Percentiles rank a stretch among this genome's conserved stretches.
Conservation (phyloP, 1,140 invertebrate genomes). For the Penaeus vannamei region DNA sequence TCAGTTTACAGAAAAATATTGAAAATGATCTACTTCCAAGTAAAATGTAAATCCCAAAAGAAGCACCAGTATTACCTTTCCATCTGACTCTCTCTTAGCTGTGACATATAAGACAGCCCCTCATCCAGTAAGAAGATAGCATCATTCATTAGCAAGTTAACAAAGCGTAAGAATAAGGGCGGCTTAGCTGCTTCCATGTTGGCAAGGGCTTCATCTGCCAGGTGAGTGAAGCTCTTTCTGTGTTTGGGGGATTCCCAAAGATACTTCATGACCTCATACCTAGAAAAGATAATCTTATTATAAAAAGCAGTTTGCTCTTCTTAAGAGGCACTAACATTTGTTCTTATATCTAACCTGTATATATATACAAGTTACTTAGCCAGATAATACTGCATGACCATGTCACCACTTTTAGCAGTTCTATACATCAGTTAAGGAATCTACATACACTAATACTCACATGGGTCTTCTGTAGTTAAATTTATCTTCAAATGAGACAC, state of each 20-base stretch:
- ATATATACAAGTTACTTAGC: not conserved
- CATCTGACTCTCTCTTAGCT: constrained; percentile 82
- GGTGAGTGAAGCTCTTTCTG: constrained; percentile 72
- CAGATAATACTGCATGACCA: not conserved
- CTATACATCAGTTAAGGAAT: not conserved
- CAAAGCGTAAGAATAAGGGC: constrained; percentile 92
- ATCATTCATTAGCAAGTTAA: constrained; percentile 96
- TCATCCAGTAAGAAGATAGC: constrained; percentile 95
- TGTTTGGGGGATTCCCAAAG: constrained; percentile 89
- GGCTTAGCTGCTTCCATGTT: constrained; percentile 92
- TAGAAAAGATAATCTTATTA: constrained; percentile 1
- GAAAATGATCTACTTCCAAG: too few species aligned
- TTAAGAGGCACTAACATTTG: not conserved
- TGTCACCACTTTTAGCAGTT: not conserved
- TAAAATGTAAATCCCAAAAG: not conserved
- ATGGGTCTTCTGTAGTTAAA: constrained; percentile 96
- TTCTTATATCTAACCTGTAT: not conserved
- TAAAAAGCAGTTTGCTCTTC: not conserved
- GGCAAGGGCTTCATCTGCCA: constrained; percentile 85
- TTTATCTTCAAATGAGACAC: constrained; percentile 96
- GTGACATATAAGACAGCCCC: constrained; percentile 87
- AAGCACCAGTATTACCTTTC: constrained; percentile 75
- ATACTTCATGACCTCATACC: constrained; percentile 91
- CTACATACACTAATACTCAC: constrained; percentile 71
- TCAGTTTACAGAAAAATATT: too few species aligned